Base-by-base conservation (phyloP, 2,797 vertebrate genomes). In the Austrolebias charrua region DNA sequence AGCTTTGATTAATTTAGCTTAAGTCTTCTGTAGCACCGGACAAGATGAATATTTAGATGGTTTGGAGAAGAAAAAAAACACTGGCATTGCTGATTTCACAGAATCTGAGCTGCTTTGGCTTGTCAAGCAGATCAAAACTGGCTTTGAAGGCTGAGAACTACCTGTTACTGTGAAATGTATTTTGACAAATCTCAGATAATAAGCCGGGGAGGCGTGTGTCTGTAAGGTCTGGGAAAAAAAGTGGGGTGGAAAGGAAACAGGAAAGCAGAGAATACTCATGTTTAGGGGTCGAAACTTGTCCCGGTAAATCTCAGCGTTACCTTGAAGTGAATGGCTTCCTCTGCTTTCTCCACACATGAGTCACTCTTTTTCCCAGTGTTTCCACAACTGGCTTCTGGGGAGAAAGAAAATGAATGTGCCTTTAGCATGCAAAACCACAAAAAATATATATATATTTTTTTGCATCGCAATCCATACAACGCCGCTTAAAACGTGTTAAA, bases 151-250 rank as follows among this genome's bases (percentile, higher is more conserved):
- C 86, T 82, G 79, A 89, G 91, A 92, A 93, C 90, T 92, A 92
- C 89, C 88, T 92, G 92, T 91, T 92, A 90, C 86, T 92, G 91
- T 92, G 90, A 94, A 94, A 94, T 91, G 86, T 87, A 92, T 94
- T 94, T 93, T 94, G 91, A 92, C 91, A 94, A 94, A 93, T 93
- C 87, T 90, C 86, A 90, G 92, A 91, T 92, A 91, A 92, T 87
- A 89, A 90, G 78, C 73, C 51, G 46, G 79, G 81, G 69, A 83
- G 63, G 60, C 47, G 81, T 79, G 38, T 40, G 38, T 40, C 68
- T 64, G 73, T 55, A 71, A 73, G 45, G 79, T 62, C 62, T 60
- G 46, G 71, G 79, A 10, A 40, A 13, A 60, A 64, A 63, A 66
- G 31, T 38, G 60, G 78, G 53, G 42, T 50, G 68, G 45, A n/a